These are phyloP conservation scores for Andrena hattorfiana DNA, from an alignment of 2,888 invertebrate species.

Conservation along the genomic window DNA sequence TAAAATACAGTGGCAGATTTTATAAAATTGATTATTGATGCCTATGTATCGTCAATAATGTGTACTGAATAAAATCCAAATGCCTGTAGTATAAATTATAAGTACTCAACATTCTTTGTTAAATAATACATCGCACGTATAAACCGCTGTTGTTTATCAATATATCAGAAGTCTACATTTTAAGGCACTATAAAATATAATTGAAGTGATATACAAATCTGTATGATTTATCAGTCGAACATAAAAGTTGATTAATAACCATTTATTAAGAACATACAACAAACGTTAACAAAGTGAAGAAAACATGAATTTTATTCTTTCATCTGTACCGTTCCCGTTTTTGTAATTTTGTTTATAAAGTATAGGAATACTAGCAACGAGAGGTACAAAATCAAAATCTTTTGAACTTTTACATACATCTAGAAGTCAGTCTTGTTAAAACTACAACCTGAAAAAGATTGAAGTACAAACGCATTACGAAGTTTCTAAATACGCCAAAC, in stretches of 20 bases:
- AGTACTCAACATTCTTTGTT: no score
- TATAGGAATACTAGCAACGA: not conserved
- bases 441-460: not conserved
- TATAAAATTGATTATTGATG: not conserved
- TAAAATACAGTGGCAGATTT: not conserved
- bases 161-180: no score
- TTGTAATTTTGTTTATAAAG: not conserved
- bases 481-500: not conserved
- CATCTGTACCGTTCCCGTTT: not conserved
- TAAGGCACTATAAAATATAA: no score
- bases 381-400: not conserved
- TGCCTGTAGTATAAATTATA: no score
- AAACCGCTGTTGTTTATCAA: not conserved
- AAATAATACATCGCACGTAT: not conserved
- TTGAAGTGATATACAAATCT: no score
- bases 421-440: not conserved
- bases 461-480: not conserved
- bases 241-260: no score
- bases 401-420: not conserved
- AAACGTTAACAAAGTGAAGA: not conserved
- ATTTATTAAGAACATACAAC: no score
- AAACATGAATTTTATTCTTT: not conserved
- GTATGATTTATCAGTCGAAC: no score
- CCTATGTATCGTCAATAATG: not conserved
- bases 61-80: no score